Evolutionary conservation across 2,113 vertebrate genomes (phyloP).

Genomic region (Vulpes lagopus): DNA sequence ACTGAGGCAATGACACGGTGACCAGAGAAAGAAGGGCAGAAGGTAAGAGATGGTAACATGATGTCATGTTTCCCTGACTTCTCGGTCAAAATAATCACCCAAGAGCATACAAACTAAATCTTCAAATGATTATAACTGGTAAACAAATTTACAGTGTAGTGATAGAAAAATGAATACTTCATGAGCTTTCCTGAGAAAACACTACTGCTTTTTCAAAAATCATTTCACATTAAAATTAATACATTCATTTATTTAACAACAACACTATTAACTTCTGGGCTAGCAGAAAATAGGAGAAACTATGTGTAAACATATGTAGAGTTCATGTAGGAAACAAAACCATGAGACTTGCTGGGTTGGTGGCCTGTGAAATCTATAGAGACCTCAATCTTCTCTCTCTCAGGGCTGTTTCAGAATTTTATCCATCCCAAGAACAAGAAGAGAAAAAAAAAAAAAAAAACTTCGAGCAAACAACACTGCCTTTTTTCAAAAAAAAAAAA

Average conservation of each 20-base stretch:
- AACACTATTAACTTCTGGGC: conserved; percentile 79
- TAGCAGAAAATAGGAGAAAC: conserved; percentile 68
- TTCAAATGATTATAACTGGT: conserved; percentile 68
- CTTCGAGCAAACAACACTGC: background rate
- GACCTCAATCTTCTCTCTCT: background rate
- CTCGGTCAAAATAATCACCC: conserved; percentile 58
- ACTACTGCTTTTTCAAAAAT: conserved; percentile 64
- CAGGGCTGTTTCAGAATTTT: background rate
- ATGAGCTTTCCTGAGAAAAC: conserved; percentile 69
- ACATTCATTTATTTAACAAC: conserved; percentile 80
- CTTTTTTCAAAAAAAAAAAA: background rate
- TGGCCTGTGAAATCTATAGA: conserved; percentile 17
- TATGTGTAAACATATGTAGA: conserved; percentile 74
- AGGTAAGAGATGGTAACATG: background rate
- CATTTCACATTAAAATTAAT: conserved; percentile 82
- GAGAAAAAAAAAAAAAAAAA: background rate
- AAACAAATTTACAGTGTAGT: conserved; percentile 75
- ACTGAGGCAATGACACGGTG: background rate
- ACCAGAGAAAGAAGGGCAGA: background rate
- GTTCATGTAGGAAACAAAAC: conserved; percentile 35
- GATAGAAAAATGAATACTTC: conserved; percentile 79
- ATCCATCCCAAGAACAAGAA: background rate
- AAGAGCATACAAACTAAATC: conserved; percentile 74
- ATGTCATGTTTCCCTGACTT: background rate
- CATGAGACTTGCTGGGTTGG: background rate